Percentiles rank a stretch among this genome's conserved stretches.
phyloP scores from a whole-genome alignment of 2,113 vertebrate species.

The Pluvianellus socialis region DNA sequence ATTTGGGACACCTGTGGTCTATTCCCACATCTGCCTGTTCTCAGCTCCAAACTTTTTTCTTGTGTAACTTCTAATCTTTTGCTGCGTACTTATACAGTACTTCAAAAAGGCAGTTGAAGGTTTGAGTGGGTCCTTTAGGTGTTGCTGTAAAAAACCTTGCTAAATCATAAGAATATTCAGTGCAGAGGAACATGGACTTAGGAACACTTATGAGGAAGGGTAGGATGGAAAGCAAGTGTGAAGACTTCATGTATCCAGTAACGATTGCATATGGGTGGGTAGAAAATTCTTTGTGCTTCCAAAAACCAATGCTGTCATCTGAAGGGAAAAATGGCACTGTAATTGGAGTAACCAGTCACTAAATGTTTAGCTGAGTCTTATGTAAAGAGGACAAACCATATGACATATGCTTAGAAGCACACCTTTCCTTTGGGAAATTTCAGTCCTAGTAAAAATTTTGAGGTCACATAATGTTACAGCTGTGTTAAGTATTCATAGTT shows the following conservation, averaged over 20 bases:
- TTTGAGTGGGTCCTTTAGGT: background rate
- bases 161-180: background rate
- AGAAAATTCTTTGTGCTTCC: background rate
- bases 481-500: background rate
- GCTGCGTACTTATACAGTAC: background rate
- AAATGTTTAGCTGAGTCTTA: background rate
- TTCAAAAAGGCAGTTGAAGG: background rate
- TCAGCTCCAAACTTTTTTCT: background rate
- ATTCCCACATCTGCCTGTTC: background rate
- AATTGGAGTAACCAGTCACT: background rate
- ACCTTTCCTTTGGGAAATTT: background rate
- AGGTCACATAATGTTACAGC: background rate
- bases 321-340: background rate
- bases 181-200: background rate
- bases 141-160: background rate
- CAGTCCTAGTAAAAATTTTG: background rate
- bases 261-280: fast-evolving
- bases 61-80: background rate
- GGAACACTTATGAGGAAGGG: background rate
- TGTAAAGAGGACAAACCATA: background rate
- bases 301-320: background rate
- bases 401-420: background rate
- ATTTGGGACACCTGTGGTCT: background rate
- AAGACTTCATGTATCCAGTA: background rate
- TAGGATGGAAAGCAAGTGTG: background rate